Percentiles rank a stretch among this genome's conserved stretches.
phyloP scores from a whole-genome alignment of 2,797 vertebrate genomes.

The Florisuga fusca region DNA sequence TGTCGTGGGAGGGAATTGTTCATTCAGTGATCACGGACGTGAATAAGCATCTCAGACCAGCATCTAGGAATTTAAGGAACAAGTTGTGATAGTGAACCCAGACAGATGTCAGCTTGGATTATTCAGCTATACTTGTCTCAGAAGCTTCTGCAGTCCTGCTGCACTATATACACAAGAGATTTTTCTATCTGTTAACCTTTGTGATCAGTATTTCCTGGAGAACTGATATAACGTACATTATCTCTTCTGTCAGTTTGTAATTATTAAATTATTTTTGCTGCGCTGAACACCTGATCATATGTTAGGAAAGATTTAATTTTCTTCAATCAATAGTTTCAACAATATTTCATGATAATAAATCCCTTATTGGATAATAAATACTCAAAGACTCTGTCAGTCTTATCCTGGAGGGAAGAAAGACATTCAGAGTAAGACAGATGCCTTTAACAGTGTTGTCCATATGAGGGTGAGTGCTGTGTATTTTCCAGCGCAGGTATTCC shows the following conservation, averaged over 20 bases:
- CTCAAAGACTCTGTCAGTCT: not conserved
- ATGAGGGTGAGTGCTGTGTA: not conserved
- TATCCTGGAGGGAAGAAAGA: not conserved
- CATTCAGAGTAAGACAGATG: not conserved
- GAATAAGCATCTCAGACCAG: slow-evolving; percentile 31
- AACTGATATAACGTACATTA: not conserved
- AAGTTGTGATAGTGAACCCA: slow-evolving; percentile 20
- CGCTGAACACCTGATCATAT: not conserved
- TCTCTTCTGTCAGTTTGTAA: not conserved
- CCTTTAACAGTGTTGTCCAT: not conserved
- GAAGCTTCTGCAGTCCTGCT: not conserved
- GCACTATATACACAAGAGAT: not conserved
- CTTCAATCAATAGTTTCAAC: not conserved
- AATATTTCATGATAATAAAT: not conserved
- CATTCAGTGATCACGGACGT: slow-evolving; percentile 25
- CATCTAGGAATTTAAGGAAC: slow-evolving; percentile 40
- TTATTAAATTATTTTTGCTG: not conserved
- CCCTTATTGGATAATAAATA: not conserved
- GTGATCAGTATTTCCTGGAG: not conserved
- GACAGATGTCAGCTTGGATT: slow-evolving; percentile 52
- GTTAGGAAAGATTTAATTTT: not conserved
- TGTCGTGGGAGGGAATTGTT: slow-evolving; percentile 40
- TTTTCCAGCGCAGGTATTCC: not conserved
- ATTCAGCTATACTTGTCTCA: slow-evolving; percentile 30
- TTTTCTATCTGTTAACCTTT: not conserved